Evolutionary conservation across 2,113 vertebrate genomes (phyloP).

Genomic region (Xenus cinereus): DNA sequence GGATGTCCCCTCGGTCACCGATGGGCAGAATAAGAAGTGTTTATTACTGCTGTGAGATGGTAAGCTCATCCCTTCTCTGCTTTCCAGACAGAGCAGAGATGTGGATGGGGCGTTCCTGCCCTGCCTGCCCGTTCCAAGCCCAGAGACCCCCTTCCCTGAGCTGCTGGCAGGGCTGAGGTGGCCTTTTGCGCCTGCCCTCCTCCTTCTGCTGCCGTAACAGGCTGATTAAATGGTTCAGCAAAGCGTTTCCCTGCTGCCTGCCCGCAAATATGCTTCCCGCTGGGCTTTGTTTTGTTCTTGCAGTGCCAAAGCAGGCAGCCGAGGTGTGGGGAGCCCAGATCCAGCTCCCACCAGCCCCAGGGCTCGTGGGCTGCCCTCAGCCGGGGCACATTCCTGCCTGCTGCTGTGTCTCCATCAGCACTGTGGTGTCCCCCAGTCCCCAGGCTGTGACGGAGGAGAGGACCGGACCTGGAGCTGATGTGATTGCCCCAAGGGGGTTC

Average conservation of each 20-base stretch:
- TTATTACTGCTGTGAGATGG: background rate
- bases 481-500: rapidly evolving
- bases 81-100: background rate
- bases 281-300: background rate
- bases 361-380: background rate
- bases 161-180: background rate
- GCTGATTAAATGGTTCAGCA: background rate
- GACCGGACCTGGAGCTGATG: rapidly evolving
- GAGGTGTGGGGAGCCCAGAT: background rate
- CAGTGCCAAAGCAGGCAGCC: background rate
- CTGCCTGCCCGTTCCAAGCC: background rate
- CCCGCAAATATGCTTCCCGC: background rate
- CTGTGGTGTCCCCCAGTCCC: background rate
- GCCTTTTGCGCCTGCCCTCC: background rate
- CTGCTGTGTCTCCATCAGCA: background rate
- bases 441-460: background rate
- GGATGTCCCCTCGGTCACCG: rapidly evolving
- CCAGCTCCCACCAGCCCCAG: background rate
- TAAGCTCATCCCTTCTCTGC: background rate
- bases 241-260: background rate
- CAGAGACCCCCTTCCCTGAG: background rate
- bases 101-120: background rate
- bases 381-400: rapidly evolving
- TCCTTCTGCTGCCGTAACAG: background rate
- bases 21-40: background rate